Evolutionary conservation across 2,113 vertebrate genomes (phyloP).

Genomic region (Mungos mungo): DNA sequence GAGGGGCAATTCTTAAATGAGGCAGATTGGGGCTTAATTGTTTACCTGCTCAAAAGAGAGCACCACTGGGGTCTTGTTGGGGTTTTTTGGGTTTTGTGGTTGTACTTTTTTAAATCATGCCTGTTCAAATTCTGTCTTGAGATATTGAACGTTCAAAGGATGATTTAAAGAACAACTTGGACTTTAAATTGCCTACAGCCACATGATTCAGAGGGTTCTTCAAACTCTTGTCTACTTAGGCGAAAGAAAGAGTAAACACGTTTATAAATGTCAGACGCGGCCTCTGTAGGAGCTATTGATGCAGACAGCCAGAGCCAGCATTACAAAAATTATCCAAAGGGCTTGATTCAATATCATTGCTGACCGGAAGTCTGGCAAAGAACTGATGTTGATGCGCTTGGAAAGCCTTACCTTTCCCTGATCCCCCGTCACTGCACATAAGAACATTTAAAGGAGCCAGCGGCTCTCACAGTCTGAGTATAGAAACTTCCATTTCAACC

Average conservation of each 20-base stretch:
- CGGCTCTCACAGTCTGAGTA: neutral
- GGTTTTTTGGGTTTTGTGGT: neutral
- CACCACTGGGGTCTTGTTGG: neutral
- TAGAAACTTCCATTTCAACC: neutral
- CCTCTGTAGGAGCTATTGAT: conserved; percentile 49
- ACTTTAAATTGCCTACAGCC: conserved; percentile 61
- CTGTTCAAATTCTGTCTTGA: conserved; percentile 55
- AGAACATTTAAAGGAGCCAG: conserved; percentile 35
- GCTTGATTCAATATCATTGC: conserved; percentile 68
- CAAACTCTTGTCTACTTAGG: conserved; percentile 27
- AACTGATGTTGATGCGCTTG: conserved; percentile 44
- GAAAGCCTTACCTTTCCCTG: conserved; percentile 44
- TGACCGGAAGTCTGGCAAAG: conserved; percentile 55
- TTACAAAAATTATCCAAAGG: conserved; percentile 69
- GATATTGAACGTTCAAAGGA: conserved; percentile 66
- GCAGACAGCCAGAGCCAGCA: conserved; percentile 66
- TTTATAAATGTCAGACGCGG: conserved; percentile 74
- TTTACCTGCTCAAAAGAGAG: conserved; percentile 19
- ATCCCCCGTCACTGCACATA: neutral
- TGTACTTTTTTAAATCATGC: neutral
- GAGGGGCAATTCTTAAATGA: conserved; percentile 64
- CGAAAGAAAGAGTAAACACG: conserved; percentile 58
- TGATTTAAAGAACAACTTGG: conserved; percentile 65
- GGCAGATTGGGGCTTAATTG: conserved; percentile 68
- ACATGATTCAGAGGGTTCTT: conserved; percentile 63